These are phyloP conservation scores for Drymodes brunneopygia DNA, from an alignment of 2,113 vertebrate species.

Conservation along the genomic window DNA sequence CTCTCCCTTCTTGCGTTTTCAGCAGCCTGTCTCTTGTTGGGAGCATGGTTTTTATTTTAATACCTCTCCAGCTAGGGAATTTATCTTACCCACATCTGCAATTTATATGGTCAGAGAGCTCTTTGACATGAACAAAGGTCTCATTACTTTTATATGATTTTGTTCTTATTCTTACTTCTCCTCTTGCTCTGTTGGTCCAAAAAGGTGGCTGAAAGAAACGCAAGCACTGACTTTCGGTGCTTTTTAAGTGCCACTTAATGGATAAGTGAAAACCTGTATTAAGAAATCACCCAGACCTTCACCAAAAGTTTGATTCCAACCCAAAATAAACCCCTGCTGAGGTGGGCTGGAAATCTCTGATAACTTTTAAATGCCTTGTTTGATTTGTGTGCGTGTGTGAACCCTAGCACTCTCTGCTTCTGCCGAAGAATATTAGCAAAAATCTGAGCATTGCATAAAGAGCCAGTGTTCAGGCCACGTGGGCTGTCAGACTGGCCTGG, in stretches of 20 bases:
- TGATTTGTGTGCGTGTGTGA: slow-evolving; percentile 17
- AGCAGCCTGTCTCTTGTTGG: slow-evolving; percentile 55
- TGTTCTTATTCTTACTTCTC: slow-evolving; percentile 49
- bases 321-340: slow-evolving; percentile 57
- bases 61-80: slow-evolving; percentile 48
- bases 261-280: slow-evolving; percentile 47
- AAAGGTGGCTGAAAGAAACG: slow-evolving; percentile 42
- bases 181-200: not conserved
- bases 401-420: slow-evolving; percentile 9
- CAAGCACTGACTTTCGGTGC: not conserved
- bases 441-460: not conserved
- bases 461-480: not conserved
- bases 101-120: slow-evolving; percentile 52
- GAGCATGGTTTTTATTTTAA: slow-evolving; percentile 45
- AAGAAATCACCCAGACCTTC: slow-evolving; percentile 54
- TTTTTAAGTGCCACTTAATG: slow-evolving; percentile 32
- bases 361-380: slow-evolving; percentile 55
- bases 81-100: slow-evolving; percentile 68
- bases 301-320: slow-evolving; percentile 48
- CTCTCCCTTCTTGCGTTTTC: slow-evolving; percentile 62
- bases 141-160: slow-evolving; percentile 62
- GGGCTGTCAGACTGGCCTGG: not conserved
- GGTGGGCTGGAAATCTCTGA: slow-evolving; percentile 43
- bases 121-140: slow-evolving; percentile 50
- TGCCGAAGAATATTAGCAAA: not conserved